Percentiles rank a stretch among this genome's conserved stretches.
These are phyloP conservation scores for Callionymus lyra DNA, from an alignment of 2,113 vertebrate species.

Conservation along the genomic window DNA sequence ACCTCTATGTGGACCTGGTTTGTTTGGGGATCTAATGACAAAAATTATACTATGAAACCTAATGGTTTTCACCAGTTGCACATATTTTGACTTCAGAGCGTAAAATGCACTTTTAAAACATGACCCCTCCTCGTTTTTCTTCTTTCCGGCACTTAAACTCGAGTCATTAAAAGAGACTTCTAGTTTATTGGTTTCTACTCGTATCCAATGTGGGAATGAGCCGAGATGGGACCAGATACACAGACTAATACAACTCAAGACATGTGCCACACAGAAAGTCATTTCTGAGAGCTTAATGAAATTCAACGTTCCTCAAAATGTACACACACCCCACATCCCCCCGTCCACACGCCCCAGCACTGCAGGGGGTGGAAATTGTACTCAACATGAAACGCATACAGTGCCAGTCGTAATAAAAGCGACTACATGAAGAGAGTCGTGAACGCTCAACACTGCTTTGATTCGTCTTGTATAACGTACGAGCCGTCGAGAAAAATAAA, in stretches of 20 bases:
- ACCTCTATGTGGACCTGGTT: too few relatives aligned
- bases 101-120: neutral
- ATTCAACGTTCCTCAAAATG: slow-evolving; percentile 14
- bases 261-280: slow-evolving; percentile 15
- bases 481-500: slow-evolving; percentile 1
- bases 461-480: slow-evolving; percentile 7
- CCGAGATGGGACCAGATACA: too few relatives aligned
- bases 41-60: too few relatives aligned
- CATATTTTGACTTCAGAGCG: too few relatives aligned
- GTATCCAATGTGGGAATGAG: too few relatives aligned
- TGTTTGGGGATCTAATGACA: too few relatives aligned
- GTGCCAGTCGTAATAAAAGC: neutral
- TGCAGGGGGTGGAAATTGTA: slow-evolving; percentile 36
- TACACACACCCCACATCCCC: slow-evolving; percentile 17
- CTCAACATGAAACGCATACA: slow-evolving; percentile 30
- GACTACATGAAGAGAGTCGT: slow-evolving; percentile 16
- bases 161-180: too few relatives aligned
- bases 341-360: slow-evolving; percentile 1
- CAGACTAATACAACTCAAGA: too few relatives aligned
- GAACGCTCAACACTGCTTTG: slow-evolving; percentile 9
- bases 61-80: too few relatives aligned
- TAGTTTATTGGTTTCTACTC: too few relatives aligned
- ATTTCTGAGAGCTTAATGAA: slow-evolving; percentile 28
- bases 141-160: neutral
- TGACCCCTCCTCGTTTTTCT: too few relatives aligned